Percentiles rank a stretch among this genome's conserved stretches.
Evolutionary conservation across 1,140 invertebrate genomes (phyloP).

Genomic region (Nomia melanderi): DNA sequence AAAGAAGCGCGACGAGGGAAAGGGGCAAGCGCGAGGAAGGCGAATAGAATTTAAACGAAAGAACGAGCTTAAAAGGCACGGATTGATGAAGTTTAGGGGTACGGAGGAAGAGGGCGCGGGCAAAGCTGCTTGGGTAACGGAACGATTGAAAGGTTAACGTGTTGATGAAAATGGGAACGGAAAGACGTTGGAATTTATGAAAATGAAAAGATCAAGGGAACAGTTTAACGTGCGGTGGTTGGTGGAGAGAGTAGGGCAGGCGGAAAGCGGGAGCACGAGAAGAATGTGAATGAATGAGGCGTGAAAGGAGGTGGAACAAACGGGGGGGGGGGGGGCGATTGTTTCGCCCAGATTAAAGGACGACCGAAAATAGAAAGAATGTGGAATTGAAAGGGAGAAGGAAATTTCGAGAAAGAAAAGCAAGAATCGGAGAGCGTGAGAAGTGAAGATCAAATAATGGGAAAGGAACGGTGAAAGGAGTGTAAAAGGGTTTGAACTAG

Average conservation of each 20-base stretch:
- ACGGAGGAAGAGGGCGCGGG: not conserved
- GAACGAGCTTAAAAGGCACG: conserved; percentile 1
- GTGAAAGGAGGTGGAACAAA: not conserved
- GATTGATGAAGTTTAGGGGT: not conserved
- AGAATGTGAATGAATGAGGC: conserved; percentile 3
- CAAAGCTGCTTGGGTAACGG: not conserved
- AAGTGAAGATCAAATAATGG: no score
- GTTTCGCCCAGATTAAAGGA: no score
- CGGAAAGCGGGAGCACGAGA: conserved; percentile 13
- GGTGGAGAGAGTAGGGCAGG: not conserved
- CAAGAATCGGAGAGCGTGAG: not conserved
- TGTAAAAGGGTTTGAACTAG: no score
- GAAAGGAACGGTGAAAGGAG: no score
- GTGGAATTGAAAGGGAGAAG: not conserved
- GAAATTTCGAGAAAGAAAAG: not conserved
- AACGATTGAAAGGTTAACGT: conserved; percentile 13
- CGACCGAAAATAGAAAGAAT: no score
- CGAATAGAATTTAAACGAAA: conserved; percentile 44
- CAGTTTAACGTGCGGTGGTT: not conserved
- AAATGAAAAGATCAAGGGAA: conserved; percentile 3
- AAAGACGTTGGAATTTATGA: not conserved
- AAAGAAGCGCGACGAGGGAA: conserved; percentile 24
- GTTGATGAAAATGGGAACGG: conserved; percentile 12
- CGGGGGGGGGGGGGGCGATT: not conserved
- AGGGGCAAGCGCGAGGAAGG: conserved; percentile 10